Evolutionary conservation across 1,140 invertebrate species (phyloP).

Genomic region (Plodia interpunctella): DNA sequence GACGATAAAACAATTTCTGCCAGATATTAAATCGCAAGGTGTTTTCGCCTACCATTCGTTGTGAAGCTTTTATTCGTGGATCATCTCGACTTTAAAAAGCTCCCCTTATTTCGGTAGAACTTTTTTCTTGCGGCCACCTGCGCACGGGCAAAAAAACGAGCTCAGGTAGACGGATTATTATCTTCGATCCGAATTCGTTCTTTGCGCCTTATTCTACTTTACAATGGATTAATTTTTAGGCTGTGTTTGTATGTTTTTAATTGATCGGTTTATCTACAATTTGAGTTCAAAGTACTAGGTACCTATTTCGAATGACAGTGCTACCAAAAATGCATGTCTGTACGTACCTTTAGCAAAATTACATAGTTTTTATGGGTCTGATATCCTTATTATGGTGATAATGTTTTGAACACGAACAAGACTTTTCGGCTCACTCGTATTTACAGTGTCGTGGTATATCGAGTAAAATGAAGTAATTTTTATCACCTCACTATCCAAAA

Average conservation of each 20-base stretch:
- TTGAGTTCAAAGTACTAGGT: no score
- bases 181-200: conserved; percentile 5
- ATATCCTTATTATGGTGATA: no score
- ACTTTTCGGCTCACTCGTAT: no score
- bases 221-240: conserved; percentile 1
- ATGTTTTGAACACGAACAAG: no score
- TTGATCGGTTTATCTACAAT: conserved; percentile 8
- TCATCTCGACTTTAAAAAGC: conserved; percentile 18
- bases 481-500: neutral
- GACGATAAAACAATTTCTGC: neutral
- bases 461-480: no score
- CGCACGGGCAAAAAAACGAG: conserved; percentile 21
- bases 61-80: conserved; percentile 17
- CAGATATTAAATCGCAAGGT: conserved; percentile 11
- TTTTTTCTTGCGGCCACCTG: conserved; percentile 27
- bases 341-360: no score
- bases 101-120: conserved; percentile 18
- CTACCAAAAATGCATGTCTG: no score
- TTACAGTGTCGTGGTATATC: no score
- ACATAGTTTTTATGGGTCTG: no score
- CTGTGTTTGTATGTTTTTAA: neutral
- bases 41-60: neutral
- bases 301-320: no score
- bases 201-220: neutral
- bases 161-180: conserved; percentile 26